Base-by-base conservation (phyloP, 2,113 vertebrate genomes). In the Sinocyclocheilus rhinocerous region DNA sequence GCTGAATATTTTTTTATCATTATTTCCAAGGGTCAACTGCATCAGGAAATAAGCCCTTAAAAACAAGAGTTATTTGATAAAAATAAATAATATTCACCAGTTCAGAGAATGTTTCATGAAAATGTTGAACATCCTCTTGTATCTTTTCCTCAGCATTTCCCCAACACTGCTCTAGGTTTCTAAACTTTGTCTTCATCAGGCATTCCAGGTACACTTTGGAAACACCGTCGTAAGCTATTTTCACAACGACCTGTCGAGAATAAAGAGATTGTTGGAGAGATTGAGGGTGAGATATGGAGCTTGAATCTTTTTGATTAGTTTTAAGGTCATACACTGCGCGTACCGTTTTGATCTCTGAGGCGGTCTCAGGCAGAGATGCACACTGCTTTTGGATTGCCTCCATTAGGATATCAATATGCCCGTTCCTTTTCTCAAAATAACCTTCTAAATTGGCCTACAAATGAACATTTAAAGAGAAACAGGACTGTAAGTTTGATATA, bases 181-280 rank as follows among this genome's bases (percentile, higher is more conserved):
- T 29, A 29, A 0, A 69, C 6, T 83, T 91, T 20, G 2, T 85
- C 16, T 18, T 36, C 82, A 91, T 24, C 11, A 95, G 88, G 83
- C 84, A 79, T 29, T 76, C 26, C 10, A 94, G n/a, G 87, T 95
- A 95, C 78, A 59, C 6, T 6, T 36, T 77, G 16, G 9, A 11
- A 4, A 92, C 81, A 84, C 84, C 15, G 22, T 78, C 20, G 26
- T 93, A 92, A n/a, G 67, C 88, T 36, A 84, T 12, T 3, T 90
- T 84, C 78, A 93, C 50, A 61, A 93, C 88, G 2, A 24, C 70
- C 94, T 94, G 50, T 79, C 33, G 61, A 55, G 10, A 87, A 61
- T 65, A 39, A 7, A 86, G 20, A 7, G 65, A 67, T 29, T 33
- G 15, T 69, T 69, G 16, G 26, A 69, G 13, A 33, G 65, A 69